A percentile compares a stretch with the other conserved stretches of the same genome.
Evolutionary conservation across 2,113 vertebrate species (phyloP).

Genomic region (Mormoops blainvillei): DNA sequence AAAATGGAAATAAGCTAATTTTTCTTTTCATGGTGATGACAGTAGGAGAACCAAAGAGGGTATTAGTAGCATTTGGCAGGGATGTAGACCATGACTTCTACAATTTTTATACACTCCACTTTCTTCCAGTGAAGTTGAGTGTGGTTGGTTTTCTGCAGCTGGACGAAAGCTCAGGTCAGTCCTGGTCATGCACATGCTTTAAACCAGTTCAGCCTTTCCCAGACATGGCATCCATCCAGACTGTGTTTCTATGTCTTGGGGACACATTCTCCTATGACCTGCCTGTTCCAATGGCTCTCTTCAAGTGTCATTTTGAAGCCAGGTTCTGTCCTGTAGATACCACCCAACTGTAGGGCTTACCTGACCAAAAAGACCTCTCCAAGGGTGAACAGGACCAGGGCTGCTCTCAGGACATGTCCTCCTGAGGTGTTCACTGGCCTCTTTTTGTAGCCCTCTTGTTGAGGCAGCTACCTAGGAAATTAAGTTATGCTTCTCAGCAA

Average conservation of each 20-base stretch:
- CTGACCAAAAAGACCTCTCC: not conserved
- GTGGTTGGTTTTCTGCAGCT: not conserved
- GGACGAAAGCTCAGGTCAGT: constrained; percentile 24
- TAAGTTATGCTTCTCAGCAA: not conserved
- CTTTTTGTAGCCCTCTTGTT: not conserved
- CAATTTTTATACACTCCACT: not conserved
- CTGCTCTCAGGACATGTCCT: not conserved
- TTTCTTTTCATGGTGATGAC: not conserved
- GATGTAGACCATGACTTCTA: not conserved
- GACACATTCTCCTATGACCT: not conserved
- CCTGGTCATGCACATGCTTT: constrained; percentile 64
- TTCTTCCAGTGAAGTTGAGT: not conserved
- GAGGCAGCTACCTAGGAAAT: not conserved
- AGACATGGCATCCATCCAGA: not conserved
- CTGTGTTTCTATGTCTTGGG: not conserved
- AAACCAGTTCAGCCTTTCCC: constrained; percentile 37
- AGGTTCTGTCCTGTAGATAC: not conserved
- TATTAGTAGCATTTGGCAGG: not conserved
- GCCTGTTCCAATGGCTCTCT: not conserved
- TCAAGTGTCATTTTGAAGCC: not conserved
- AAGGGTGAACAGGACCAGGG: not conserved
- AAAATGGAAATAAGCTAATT: not conserved
- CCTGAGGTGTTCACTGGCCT: not conserved
- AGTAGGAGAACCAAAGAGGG: not conserved
- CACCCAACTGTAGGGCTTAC: not conserved